Evolutionary conservation across 2,113 vertebrate species (phyloP).

Genomic region (Menura novaehollandiae): DNA sequence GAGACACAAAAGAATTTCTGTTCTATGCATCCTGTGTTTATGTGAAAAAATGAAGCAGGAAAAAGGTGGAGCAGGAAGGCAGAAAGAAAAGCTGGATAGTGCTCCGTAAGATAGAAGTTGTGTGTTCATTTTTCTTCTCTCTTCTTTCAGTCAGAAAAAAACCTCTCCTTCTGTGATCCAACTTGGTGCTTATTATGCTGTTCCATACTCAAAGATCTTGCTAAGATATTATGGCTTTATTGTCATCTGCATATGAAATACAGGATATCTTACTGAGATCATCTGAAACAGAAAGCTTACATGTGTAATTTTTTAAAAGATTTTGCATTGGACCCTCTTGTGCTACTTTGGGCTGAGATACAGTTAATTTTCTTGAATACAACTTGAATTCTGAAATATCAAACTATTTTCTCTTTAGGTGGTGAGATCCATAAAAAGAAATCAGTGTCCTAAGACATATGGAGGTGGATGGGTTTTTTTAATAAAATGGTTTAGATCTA

Average conservation of each 20-base stretch:
- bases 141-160: not conserved
- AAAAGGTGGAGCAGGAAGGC: not conserved
- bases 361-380: not conserved
- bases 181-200: not conserved
- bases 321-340: not conserved
- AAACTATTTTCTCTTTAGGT: not conserved
- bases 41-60: not conserved
- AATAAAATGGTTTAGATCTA: not conserved
- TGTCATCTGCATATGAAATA: not conserved
- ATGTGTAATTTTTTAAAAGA: not conserved
- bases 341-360: not conserved
- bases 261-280: not conserved
- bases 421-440: not conserved
- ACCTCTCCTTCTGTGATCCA: not conserved
- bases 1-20: not conserved
- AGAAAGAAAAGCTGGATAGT: not conserved
- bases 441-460: not conserved
- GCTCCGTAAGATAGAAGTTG: not conserved
- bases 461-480: not conserved
- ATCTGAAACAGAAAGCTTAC: not conserved
- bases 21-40: not conserved
- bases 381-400: not conserved
- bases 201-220: not conserved
- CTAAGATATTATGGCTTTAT: not conserved
- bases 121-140: not conserved